A percentile compares a stretch with the other conserved stretches of the same genome.
phyloP scores from a whole-genome alignment of 2,888 invertebrate species.

The Seladonia tumulorum region DNA sequence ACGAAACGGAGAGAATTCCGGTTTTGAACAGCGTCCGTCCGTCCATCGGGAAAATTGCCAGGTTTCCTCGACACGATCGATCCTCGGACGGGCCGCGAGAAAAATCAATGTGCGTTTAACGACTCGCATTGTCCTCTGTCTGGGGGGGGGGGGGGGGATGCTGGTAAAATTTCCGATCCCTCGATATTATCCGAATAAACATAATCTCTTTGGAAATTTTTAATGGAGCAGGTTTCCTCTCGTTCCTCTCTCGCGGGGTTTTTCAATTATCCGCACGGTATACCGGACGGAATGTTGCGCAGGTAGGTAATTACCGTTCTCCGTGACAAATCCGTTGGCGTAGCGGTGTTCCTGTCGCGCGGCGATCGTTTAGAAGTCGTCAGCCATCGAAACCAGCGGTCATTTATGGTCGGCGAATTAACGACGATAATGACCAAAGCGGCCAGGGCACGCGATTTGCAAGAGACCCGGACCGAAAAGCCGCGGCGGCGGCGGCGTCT shows the following conservation, averaged over 20 bases:
- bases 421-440: slow-evolving; percentile 64
- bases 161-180: neutral
- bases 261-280: slow-evolving; percentile 7
- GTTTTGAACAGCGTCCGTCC: slow-evolving; percentile 45
- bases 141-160: no score
- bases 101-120: neutral
- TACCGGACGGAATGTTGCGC: neutral
- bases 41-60: slow-evolving; percentile 45
- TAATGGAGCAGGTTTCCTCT: neutral
- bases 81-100: neutral
- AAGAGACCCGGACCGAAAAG: slow-evolving; percentile 59
- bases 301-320: slow-evolving; percentile 15
- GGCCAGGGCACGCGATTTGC: slow-evolving; percentile 45
- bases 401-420: slow-evolving; percentile 50
- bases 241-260: neutral
- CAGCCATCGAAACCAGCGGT: slow-evolving; percentile 40
- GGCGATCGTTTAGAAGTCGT: slow-evolving; percentile 42
- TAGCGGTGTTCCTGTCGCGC: neutral
- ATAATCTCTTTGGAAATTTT: neutral
- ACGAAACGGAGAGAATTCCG: slow-evolving; percentile 66
- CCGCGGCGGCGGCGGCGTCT: slow-evolving; percentile 49
- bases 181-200: neutral
- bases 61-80: slow-evolving; percentile 16
- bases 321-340: slow-evolving; percentile 18
- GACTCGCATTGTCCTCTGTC: neutral